Percentiles rank a stretch among this genome's conserved stretches.
These are phyloP conservation scores for Cyrtonyx montezumae DNA, from an alignment of 2,113 vertebrate species.

Conservation along the genomic window DNA sequence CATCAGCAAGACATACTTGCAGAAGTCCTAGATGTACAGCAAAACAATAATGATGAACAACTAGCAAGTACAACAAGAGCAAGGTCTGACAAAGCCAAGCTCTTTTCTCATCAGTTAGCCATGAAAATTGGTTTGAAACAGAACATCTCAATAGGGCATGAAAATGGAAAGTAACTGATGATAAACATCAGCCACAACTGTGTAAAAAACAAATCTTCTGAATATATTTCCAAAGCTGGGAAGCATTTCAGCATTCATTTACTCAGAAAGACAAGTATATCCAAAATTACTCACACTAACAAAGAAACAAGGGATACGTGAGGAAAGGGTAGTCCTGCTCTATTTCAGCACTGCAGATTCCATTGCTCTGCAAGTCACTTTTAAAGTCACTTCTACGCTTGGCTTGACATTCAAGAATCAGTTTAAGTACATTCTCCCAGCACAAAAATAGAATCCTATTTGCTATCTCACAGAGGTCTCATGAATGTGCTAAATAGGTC, in stretches of 20 bases:
- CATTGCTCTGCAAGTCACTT: not conserved
- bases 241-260: not conserved
- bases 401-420: not conserved
- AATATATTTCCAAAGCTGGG: not conserved
- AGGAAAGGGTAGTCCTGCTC: not conserved
- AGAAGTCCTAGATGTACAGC: not conserved
- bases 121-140: not conserved
- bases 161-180: not conserved
- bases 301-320: not conserved
- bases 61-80: not conserved
- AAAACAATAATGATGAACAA: not conserved
- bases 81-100: not conserved
- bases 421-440: slow-evolving; percentile 1
- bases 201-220: not conserved
- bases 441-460: not conserved
- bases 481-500: not conserved
- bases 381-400: not conserved
- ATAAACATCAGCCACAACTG: not conserved
- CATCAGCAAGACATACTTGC: not conserved
- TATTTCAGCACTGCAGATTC: not conserved
- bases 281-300: not conserved
- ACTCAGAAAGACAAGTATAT: not conserved
- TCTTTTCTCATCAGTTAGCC: not conserved
- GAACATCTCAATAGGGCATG: not conserved
- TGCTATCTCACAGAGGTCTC: slow-evolving; percentile 6